Percentiles rank a stretch among this genome's conserved stretches.
Conservation (phyloP, 2,113 vertebrate genomes). For the Pungitius pungitius region DNA sequence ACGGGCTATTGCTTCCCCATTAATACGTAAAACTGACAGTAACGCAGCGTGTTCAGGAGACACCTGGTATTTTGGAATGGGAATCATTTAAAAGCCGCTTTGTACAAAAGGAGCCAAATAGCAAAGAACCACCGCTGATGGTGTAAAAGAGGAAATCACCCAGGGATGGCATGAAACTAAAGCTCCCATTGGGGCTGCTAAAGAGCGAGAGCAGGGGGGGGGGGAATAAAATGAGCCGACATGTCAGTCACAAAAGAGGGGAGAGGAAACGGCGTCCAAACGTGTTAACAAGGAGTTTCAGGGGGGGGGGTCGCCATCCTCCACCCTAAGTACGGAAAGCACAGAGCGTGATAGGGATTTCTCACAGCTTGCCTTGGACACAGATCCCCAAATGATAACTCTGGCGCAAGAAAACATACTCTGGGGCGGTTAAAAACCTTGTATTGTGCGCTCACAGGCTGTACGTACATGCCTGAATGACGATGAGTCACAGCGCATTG, state of each 20-base stretch:
- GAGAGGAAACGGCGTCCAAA: constrained; percentile 52
- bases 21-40: not conserved
- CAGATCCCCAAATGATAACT: constrained; percentile 18
- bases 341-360: constrained; percentile 55
- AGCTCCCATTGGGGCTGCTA: constrained; percentile 38
- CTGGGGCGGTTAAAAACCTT: constrained; percentile 1
- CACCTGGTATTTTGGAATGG: constrained; percentile 36
- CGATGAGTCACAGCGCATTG: constrained; percentile 58
- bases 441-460: constrained; percentile 35
- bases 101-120: constrained; percentile 18
- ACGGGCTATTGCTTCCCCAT: not conserved
- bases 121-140: constrained; percentile 21
- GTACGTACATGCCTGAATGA: constrained; percentile 39
- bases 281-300: constrained; percentile 70
- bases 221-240: constrained; percentile 51
- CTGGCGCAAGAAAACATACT: not conserved
- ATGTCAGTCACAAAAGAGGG: constrained; percentile 31
- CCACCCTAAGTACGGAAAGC: constrained; percentile 47
- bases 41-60: constrained; percentile 37
- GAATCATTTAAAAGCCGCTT: constrained; percentile 32
- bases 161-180: constrained; percentile 44
- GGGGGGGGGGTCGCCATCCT: constrained; percentile 30
- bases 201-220: constrained; percentile 10
- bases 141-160: constrained; percentile 24
- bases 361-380: constrained; percentile 25